phyloP scores from a whole-genome alignment of 2,888 invertebrate genomes.

The Apodemia hepburni region DNA sequence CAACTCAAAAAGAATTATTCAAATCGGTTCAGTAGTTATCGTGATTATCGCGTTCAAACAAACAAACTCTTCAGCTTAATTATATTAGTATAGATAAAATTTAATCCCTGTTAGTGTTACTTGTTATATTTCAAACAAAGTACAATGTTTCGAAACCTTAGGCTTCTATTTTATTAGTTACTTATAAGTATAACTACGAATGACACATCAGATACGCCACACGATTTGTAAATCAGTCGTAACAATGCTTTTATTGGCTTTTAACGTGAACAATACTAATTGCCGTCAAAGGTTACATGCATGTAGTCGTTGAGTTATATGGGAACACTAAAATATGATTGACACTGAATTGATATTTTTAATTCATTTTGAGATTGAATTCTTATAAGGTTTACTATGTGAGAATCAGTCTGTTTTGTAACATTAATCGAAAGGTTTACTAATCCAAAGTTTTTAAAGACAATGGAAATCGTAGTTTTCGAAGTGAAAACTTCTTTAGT shows the following conservation, averaged over 20 bases:
- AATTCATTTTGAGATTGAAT: constrained; percentile 11
- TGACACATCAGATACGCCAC: neutral
- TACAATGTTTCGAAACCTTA: too few relatives aligned
- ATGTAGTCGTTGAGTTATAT: neutral
- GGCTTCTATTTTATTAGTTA: neutral
- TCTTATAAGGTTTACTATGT: neutral
- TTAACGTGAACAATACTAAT: constrained; percentile 9
- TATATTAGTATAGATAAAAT: too few relatives aligned
- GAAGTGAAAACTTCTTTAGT: too few relatives aligned
- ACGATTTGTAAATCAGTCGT: neutral
- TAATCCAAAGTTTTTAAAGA: too few relatives aligned
- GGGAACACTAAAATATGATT: constrained; percentile 4
- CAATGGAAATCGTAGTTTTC: too few relatives aligned
- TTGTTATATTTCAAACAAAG: too few relatives aligned
- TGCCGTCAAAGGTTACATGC: neutral
- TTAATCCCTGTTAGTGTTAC: too few relatives aligned
- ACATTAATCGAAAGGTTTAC: neutral
- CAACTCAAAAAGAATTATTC: too few relatives aligned
- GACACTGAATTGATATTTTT: constrained; percentile 12
- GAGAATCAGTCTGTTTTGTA: neutral
- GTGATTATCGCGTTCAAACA: too few relatives aligned
- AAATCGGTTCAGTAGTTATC: too few relatives aligned
- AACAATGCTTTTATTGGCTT: constrained; percentile 8
- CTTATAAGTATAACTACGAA: neutral
- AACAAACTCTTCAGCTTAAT: too few relatives aligned